Percentiles rank a stretch among this genome's conserved stretches.
phyloP scores from a whole-genome alignment of 2,888 invertebrate genomes.

The Doris montereyensis region DNA sequence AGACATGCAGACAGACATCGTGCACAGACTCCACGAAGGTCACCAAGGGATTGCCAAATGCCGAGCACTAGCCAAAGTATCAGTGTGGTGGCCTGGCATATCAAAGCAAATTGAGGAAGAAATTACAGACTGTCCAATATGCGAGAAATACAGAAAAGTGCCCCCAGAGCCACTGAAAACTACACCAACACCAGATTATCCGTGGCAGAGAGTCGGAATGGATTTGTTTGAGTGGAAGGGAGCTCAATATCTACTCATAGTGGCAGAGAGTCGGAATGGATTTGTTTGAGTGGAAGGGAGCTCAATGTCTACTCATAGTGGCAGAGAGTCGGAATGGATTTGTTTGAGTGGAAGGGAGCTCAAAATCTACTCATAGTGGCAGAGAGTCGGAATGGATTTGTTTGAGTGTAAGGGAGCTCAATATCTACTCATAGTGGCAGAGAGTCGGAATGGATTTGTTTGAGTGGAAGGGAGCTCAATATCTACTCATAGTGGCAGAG shows the following conservation, averaged over 20 bases:
- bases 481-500: too few relatives aligned
- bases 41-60: conserved; percentile 32
- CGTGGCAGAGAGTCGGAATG: conserved; percentile 2
- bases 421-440: too few relatives aligned
- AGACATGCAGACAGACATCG: conserved; percentile 8
- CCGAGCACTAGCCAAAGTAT: background rate
- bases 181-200: background rate
- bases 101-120: conserved; percentile 12
- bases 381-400: too few relatives aligned
- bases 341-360: too few relatives aligned
- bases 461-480: too few relatives aligned
- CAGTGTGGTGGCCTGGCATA: conserved; percentile 25
- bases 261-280: too few relatives aligned
- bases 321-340: too few relatives aligned
- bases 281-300: too few relatives aligned
- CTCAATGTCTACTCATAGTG: too few relatives aligned
- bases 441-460: too few relatives aligned
- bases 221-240: conserved; percentile 27
- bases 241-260: background rate
- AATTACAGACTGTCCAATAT: conserved; percentile 4
- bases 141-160: background rate
- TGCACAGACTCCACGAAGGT: conserved; percentile 10
- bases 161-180: conserved; percentile 8
- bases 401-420: too few relatives aligned
- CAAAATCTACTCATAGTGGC: too few relatives aligned